Percentiles rank a stretch among this genome's conserved stretches.
Evolutionary conservation across 2,888 invertebrate species (phyloP).

Genomic region (Byasa hedistus): DNA sequence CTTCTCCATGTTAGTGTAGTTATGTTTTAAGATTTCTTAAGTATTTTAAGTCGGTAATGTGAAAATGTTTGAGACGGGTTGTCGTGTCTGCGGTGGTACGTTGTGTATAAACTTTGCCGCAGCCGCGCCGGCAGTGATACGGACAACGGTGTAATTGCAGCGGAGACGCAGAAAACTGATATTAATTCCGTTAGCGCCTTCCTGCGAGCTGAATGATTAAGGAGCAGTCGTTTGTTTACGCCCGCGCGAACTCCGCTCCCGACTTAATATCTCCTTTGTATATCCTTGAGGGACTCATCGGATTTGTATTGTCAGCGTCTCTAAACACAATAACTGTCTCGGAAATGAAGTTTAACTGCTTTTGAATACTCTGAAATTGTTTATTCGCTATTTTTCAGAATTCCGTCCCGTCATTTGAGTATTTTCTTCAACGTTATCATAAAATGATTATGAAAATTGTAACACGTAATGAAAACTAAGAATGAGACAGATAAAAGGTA

Average conservation of each 20-base stretch:
- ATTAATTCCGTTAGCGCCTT: conserved; percentile 49
- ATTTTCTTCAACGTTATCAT: background rate
- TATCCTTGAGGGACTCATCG: conserved; percentile 48
- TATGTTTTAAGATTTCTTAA: no score
- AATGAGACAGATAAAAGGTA: no score
- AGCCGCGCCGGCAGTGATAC: conserved; percentile 59
- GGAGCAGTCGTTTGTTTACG: conserved; percentile 39
- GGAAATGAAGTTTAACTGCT: conserved; percentile 14
- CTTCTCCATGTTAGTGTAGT: no score
- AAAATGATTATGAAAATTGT: background rate
- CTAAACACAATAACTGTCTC: background rate
- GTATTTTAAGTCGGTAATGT: no score
- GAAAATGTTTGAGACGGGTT: background rate
- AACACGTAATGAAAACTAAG: background rate
- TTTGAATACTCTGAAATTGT: background rate
- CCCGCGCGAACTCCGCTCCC: conserved; percentile 33
- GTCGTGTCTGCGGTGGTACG: conserved; percentile 6
- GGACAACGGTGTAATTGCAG: conserved; percentile 68
- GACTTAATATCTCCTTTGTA: conserved; percentile 55
- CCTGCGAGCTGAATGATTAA: conserved; percentile 41
- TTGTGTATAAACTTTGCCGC: conserved; percentile 28
- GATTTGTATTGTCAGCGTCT: conserved; percentile 34
- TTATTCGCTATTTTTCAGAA: background rate
- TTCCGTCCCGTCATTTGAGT: background rate
- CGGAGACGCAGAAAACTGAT: conserved; percentile 71